Conservation (phyloP, 2,888 invertebrate genomes). For the Chirona hameri region DNA sequence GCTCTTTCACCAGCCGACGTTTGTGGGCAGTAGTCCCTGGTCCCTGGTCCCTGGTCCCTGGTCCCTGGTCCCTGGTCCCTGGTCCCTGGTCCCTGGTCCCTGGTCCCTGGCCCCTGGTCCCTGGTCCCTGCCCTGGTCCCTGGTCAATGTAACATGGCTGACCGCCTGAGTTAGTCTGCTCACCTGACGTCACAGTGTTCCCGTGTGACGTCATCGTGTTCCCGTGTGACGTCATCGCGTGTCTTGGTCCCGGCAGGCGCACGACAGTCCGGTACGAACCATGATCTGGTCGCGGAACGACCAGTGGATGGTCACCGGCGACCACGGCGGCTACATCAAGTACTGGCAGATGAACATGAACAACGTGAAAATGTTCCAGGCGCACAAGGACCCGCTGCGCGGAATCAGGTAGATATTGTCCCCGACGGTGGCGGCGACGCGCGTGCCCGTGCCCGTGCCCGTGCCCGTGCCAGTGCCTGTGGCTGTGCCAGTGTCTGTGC, state of each 20-base stretch:
- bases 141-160: no score
- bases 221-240: background rate
- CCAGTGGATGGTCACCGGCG: slow-evolving; percentile 99
- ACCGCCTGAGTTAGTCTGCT: no score
- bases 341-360: slow-evolving; percentile 99
- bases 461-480: background rate
- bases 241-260: slow-evolving; percentile 66
- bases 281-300: slow-evolving; percentile 99
- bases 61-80: no score
- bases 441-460: background rate
- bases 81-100: no score
- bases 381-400: slow-evolving; percentile 98
- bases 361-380: slow-evolving; percentile 99
- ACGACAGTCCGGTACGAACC: slow-evolving; percentile 96
- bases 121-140: no score
- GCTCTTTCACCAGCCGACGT: no score
- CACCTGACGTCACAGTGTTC: no score
- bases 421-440: background rate
- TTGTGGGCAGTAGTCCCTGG: no score
- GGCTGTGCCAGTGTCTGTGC: background rate
- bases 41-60: no score
- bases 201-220: no score
- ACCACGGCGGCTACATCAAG: slow-evolving; percentile 97
- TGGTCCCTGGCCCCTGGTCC: no score
- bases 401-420: slow-evolving; percentile 76